Conservation (phyloP, 2,113 vertebrate species). For the Petroica traversi region DNA sequence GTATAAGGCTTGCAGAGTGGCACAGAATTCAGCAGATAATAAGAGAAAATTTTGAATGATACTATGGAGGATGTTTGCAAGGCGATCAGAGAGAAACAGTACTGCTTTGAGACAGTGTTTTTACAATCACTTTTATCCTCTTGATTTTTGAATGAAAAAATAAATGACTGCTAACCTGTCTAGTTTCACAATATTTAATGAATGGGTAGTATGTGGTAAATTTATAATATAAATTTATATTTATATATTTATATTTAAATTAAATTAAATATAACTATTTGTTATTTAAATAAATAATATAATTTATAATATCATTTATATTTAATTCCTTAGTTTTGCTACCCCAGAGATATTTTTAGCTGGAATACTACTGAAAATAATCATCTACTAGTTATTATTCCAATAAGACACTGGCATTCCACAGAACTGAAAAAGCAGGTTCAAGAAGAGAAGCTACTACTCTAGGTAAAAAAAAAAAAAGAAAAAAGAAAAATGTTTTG, state of each 20-base stretch:
- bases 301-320: background rate
- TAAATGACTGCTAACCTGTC: background rate
- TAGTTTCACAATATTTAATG: background rate
- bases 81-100: background rate
- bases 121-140: background rate
- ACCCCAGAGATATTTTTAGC: background rate
- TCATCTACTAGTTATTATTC: background rate
- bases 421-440: background rate
- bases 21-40: background rate
- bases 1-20: background rate
- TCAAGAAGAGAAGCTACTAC: background rate
- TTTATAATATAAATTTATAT: background rate
- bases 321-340: background rate
- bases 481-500: background rate
- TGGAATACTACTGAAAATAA: background rate
- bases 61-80: background rate
- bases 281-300: background rate
- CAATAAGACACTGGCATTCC: background rate
- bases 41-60: background rate
- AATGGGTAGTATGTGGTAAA: background rate
- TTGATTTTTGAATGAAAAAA: background rate
- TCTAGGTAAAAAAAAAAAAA: background rate
- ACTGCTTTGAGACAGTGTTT: background rate
- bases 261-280: too few species aligned
- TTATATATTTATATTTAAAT: background rate